These are phyloP conservation scores for Allacma fusca DNA, from an alignment of 2,888 invertebrate genomes.

Conservation along the genomic window DNA sequence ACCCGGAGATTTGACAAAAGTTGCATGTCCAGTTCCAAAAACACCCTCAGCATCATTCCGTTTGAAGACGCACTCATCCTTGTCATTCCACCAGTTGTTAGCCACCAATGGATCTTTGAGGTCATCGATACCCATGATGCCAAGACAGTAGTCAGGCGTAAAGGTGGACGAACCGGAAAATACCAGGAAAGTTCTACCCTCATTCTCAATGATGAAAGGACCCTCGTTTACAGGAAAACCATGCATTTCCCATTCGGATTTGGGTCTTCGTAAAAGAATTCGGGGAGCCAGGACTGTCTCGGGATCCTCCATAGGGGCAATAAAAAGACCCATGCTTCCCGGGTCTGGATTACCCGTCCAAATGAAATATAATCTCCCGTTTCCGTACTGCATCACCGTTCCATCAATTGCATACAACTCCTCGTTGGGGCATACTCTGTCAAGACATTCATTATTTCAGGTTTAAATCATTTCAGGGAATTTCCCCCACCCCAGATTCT, in stretches of 20 bases:
- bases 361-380: conserved; percentile 55
- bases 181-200: conserved; percentile 50
- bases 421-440: conserved; percentile 45
- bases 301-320: conserved; percentile 55
- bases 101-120: conserved; percentile 52
- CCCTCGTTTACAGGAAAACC: conserved; percentile 55
- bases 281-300: conserved; percentile 44
- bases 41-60: conserved; percentile 57
- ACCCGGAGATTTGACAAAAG: conserved; percentile 57
- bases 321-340: conserved; percentile 56
- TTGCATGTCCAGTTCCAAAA: conserved; percentile 57
- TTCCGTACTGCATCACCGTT: conserved; percentile 50
- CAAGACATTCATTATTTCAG: conserved; percentile 1
- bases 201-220: conserved; percentile 54
- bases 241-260: conserved; percentile 56
- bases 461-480: not conserved
- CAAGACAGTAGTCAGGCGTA: conserved; percentile 57
- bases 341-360: conserved; percentile 55
- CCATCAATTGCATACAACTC: conserved; percentile 59
- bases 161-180: conserved; percentile 57
- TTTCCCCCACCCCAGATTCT: not conserved
- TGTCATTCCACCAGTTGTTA: conserved; percentile 57
- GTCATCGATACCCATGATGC: conserved; percentile 55
- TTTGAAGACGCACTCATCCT: conserved; percentile 51
- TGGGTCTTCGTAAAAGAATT: conserved; percentile 51